phyloP scores from a whole-genome alignment of 2,113 vertebrate genomes.

The Pelmatolapia mariae region DNA sequence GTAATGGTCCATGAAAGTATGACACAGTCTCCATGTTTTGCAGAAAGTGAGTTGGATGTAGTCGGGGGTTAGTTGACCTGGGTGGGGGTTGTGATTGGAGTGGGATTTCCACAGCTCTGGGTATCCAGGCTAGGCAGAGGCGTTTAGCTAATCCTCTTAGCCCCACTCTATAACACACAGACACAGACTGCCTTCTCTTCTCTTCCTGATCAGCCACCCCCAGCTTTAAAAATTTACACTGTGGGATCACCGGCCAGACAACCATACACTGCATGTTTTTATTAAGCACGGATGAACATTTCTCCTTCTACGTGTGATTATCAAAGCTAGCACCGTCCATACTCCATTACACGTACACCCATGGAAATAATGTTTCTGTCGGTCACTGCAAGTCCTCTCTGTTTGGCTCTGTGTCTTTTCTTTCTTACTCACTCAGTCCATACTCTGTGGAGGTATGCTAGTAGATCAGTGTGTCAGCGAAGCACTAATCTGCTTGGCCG shows the following conservation, averaged over 20 bases:
- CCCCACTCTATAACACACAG: constrained; percentile 63
- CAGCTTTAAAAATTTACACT: constrained; percentile 39
- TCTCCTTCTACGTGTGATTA: neutral
- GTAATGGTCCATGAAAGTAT: constrained; percentile 18
- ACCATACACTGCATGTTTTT: neutral
- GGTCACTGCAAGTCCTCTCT: neutral
- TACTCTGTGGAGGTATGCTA: constrained; percentile 35
- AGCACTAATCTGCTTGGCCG: constrained; percentile 59
- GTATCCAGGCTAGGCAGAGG: constrained; percentile 66
- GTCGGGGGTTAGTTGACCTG: neutral
- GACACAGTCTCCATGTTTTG: constrained; percentile 7
- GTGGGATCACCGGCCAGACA: constrained; percentile 19
- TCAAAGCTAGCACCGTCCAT: neutral
- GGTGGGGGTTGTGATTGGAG: constrained; percentile 46
- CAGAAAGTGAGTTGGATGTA: neutral
- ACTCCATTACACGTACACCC: neutral
- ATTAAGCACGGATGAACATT: neutral
- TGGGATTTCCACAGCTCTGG: constrained; percentile 67
- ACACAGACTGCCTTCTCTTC: constrained; percentile 47
- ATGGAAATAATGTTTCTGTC: neutral
- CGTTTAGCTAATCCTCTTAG: constrained; percentile 71
- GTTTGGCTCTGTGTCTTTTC: neutral
- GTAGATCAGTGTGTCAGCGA: constrained; percentile 68
- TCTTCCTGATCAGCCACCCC: constrained; percentile 40
- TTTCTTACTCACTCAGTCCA: neutral